Conservation (phyloP, 1,140 invertebrate genomes). For the Drosophila sp. region DNA sequence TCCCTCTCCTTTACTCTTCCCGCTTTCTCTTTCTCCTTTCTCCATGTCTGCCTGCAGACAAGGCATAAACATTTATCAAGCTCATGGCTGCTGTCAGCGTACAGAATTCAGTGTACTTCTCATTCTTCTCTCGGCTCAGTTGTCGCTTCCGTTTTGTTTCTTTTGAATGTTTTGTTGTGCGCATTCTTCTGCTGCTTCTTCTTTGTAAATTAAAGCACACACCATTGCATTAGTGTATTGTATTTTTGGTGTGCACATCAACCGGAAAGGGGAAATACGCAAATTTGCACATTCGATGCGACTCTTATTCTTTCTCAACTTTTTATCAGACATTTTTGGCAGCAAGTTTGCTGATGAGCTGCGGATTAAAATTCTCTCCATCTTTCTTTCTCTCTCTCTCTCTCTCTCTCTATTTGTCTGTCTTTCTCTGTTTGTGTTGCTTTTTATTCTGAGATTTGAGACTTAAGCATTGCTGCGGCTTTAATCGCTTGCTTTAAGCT, state of each 20-base stretch:
- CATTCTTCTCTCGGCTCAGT: conserved; percentile 26
- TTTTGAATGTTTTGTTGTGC: conserved; percentile 21
- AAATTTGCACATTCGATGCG: conserved; percentile 55
- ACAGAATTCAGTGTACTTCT: conserved; percentile 24
- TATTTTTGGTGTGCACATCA: conserved; percentile 38
- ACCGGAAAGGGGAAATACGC: conserved; percentile 55
- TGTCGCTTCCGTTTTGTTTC: conserved; percentile 25
- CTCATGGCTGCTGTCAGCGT: conserved; percentile 49
- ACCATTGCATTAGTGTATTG: conserved; percentile 34
- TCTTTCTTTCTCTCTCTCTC: not conserved
- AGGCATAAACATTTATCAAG: conserved; percentile 63
- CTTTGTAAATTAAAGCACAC: conserved; percentile 23
- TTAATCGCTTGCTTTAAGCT: conserved; percentile 49
- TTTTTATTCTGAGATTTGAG: conserved; percentile 11
- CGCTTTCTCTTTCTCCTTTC: not conserved
- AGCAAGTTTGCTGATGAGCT: conserved; percentile 51
- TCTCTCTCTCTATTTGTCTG: not conserved
- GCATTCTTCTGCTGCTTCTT: not conserved
- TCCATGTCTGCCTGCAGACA: not conserved
- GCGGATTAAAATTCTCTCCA: conserved; percentile 31
- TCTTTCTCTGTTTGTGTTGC: not conserved
- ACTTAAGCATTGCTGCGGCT: conserved; percentile 28
- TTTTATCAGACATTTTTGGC: conserved; percentile 16
- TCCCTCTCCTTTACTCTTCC: not conserved
- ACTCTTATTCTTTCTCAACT: conserved; percentile 12